Evolutionary conservation across 2,113 vertebrate genomes (phyloP).

Genomic region (Chlorodrepanis virens): DNA sequence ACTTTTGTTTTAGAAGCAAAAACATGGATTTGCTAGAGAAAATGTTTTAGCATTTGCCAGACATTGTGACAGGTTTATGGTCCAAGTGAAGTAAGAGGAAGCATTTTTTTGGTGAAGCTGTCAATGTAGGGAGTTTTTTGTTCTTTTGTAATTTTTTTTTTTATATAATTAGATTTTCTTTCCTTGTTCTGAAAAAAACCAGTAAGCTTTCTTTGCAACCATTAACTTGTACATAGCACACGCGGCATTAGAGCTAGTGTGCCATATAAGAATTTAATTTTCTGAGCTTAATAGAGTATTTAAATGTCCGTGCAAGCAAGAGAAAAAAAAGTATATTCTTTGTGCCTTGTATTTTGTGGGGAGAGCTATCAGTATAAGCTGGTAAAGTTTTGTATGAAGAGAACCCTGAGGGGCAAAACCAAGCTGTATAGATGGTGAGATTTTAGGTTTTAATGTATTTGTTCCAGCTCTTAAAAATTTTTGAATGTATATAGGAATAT

Average conservation of each 20-base stretch:
- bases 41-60: conserved; percentile 57
- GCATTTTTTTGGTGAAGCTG: conserved; percentile 61
- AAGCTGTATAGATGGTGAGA: conserved; percentile 78
- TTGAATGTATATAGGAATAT: conserved; percentile 98
- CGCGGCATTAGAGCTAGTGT: conserved; percentile 72
- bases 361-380: conserved; percentile 78
- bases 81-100: conserved; percentile 76
- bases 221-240: conserved; percentile 78
- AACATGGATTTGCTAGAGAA: conserved; percentile 41
- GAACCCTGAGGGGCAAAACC: conserved; percentile 76
- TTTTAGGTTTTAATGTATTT: conserved; percentile 87
- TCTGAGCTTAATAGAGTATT: conserved; percentile 81
- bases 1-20: conserved; percentile 56
- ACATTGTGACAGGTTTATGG: conserved; percentile 73
- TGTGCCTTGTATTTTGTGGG: conserved; percentile 93
- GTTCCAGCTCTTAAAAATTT: conserved; percentile 88
- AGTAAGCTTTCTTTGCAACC: conserved; percentile 70
- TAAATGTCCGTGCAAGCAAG: conserved; percentile 91
- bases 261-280: conserved; percentile 78
- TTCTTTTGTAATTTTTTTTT: neutral
- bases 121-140: neutral
- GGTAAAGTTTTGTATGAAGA: conserved; percentile 81
- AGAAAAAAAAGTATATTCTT: conserved; percentile 92
- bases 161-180: conserved; percentile 61
- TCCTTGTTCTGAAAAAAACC: conserved; percentile 36